Evolutionary conservation across 2,797 vertebrate species (phyloP).

Genomic region (Champsocephalus esox): DNA sequence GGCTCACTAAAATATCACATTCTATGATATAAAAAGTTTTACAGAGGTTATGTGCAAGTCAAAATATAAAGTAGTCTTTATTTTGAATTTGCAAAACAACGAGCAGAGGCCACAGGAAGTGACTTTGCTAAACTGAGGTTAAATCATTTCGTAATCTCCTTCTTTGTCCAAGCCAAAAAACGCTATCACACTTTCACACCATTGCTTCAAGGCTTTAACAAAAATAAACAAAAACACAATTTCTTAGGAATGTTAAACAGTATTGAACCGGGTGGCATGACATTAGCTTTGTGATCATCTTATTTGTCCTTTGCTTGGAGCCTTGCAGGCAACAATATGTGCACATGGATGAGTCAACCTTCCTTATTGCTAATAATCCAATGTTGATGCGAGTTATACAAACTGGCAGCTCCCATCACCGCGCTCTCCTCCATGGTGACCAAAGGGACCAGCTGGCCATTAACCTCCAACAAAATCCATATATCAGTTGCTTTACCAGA

Average conservation of each 20-base stretch:
- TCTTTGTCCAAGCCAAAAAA: not conserved
- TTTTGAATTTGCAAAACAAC: no score
- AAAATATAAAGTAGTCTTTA: no score
- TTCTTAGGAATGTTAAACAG: slow-evolving; percentile 8
- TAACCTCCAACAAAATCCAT: slow-evolving; percentile 57
- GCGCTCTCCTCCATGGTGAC: slow-evolving; percentile 18
- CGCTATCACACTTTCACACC: not conserved
- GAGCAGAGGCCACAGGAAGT: not conserved
- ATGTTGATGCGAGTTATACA: slow-evolving; percentile 5
- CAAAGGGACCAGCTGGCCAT: slow-evolving; percentile 41
- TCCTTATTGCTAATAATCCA: slow-evolving; percentile 53
- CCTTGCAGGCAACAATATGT: not conserved
- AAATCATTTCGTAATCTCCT: not conserved
- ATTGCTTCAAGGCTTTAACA: not conserved
- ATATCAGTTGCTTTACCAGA: slow-evolving; percentile 46
- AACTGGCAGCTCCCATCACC: slow-evolving; percentile 12
- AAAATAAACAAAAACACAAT: slow-evolving; percentile 10
- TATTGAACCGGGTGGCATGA: not conserved
- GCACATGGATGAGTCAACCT: slow-evolving; percentile 3
- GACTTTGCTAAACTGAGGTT: not conserved
- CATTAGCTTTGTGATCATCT: slow-evolving; percentile 17
- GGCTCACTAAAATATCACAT: not conserved
- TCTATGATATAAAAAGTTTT: not conserved
- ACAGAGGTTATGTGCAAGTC: not conserved
- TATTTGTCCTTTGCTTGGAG: slow-evolving; percentile 1